Evolutionary conservation across 2,113 vertebrate genomes (phyloP).

Genomic region (Acanthisitta chloris): DNA sequence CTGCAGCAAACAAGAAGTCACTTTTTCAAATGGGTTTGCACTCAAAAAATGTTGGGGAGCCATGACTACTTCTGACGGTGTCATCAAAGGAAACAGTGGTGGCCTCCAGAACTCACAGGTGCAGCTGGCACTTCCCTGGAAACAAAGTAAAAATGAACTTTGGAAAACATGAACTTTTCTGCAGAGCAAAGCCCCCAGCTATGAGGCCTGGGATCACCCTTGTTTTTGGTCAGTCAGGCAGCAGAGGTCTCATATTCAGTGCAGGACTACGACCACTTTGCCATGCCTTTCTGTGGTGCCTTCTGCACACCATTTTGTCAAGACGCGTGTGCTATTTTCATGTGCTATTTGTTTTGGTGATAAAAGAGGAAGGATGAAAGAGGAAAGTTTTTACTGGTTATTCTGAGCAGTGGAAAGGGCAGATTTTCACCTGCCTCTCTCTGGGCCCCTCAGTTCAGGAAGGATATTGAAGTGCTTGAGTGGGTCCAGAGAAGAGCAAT

Average conservation of each 20-base stretch:
- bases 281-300: not conserved
- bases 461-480: no score
- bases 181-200: not conserved
- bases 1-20: not conserved
- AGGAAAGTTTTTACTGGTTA: not conserved
- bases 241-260: not conserved
- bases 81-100: not conserved
- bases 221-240: not conserved
- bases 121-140: not conserved
- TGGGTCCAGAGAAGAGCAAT: no score
- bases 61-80: not conserved
- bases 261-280: not conserved
- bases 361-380: not conserved
- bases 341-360: not conserved
- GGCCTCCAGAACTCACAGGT: fast-evolving
- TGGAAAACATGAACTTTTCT: not conserved
- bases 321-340: not conserved
- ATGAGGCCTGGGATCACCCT: not conserved
- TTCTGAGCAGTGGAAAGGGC: not conserved
- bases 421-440: not conserved
- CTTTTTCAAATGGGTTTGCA: not conserved
- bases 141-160: not conserved
- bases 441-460: no score
- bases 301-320: fast-evolving
- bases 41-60: not conserved